Conservation (phyloP, 1,140 invertebrate genomes). For the Procambarus clarkii region DNA sequence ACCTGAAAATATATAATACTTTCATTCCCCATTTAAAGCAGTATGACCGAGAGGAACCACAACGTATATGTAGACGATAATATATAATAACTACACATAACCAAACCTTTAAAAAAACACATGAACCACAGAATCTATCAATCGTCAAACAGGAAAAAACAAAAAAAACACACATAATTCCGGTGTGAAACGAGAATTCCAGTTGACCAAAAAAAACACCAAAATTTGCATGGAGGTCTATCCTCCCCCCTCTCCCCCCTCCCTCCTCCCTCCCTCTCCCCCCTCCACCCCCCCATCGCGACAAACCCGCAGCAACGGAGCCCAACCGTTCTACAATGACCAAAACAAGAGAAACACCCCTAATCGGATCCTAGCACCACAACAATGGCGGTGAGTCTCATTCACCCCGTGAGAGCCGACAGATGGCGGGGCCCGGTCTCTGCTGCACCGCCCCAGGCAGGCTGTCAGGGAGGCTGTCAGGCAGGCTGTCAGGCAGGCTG, state of each 20-base stretch:
- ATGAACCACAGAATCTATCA: neutral
- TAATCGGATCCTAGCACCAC: conserved; percentile 56
- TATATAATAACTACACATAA: too few species aligned
- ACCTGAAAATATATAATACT: too few species aligned
- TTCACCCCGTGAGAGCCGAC: conserved; percentile 61
- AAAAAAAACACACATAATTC: neutral
- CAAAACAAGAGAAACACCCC: conserved; percentile 62
- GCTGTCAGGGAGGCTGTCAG: neutral
- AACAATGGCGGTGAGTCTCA: conserved; percentile 54
- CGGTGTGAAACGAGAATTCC: neutral
- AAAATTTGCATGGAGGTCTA: conserved; percentile 22
- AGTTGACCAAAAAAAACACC: neutral
- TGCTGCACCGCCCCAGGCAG: neutral
- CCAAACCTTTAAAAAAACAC: too few species aligned
- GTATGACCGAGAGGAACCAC: too few species aligned
- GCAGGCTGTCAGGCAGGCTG: neutral
- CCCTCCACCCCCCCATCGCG: too few species aligned
- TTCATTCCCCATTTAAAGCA: too few species aligned
- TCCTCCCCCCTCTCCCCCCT: neutral
- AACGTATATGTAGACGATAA: too few species aligned
- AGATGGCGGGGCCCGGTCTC: conserved; percentile 38
- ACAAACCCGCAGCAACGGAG: neutral
- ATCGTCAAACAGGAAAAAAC: neutral
- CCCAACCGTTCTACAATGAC: conserved; percentile 49
- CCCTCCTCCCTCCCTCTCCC: too few species aligned